Evolutionary conservation across 2,888 invertebrate species (phyloP).

Genomic region (Leucophora obtusa): DNA sequence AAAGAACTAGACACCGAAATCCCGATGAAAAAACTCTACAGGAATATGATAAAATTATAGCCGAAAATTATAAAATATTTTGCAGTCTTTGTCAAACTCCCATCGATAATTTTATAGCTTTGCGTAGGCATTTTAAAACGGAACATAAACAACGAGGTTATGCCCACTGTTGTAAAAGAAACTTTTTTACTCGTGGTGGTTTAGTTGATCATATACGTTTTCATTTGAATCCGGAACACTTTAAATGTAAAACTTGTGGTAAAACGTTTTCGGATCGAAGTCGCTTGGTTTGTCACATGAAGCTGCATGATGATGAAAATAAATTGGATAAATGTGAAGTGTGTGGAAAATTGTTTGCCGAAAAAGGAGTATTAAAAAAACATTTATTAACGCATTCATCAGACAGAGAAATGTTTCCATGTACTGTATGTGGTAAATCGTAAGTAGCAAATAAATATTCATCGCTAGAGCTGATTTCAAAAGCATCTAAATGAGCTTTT

Average conservation of each 20-base stretch:
- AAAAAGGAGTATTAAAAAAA: constrained; percentile 72
- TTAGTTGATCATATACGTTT: constrained; percentile 76
- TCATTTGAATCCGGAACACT: constrained; percentile 75
- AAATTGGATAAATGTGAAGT: constrained; percentile 72
- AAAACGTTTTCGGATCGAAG: constrained; percentile 73
- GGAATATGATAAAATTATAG: constrained; percentile 51
- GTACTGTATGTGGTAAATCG: constrained; percentile 73
- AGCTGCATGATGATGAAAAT: constrained; percentile 70
- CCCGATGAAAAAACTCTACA: constrained; percentile 62
- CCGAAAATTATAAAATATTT: constrained; percentile 50
- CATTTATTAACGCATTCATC: constrained; percentile 73
- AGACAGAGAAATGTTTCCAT: constrained; percentile 71
- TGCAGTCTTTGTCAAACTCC: constrained; percentile 48
- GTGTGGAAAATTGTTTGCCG: constrained; percentile 73
- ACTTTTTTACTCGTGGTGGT: constrained; percentile 73
- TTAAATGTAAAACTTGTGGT: constrained; percentile 73
- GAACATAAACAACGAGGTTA: constrained; percentile 71
- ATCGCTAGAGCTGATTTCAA: not conserved
- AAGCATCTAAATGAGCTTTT: too few species aligned
- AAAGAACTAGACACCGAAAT: constrained; percentile 37
- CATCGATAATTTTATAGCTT: constrained; percentile 64
- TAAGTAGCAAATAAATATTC: constrained; percentile 53
- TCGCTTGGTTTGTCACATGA: constrained; percentile 71
- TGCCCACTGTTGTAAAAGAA: constrained; percentile 74
- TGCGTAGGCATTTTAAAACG: constrained; percentile 66